These are phyloP conservation scores for Manduca sexta DNA, from an alignment of 1,140 invertebrate genomes.

Conservation along the genomic window DNA sequence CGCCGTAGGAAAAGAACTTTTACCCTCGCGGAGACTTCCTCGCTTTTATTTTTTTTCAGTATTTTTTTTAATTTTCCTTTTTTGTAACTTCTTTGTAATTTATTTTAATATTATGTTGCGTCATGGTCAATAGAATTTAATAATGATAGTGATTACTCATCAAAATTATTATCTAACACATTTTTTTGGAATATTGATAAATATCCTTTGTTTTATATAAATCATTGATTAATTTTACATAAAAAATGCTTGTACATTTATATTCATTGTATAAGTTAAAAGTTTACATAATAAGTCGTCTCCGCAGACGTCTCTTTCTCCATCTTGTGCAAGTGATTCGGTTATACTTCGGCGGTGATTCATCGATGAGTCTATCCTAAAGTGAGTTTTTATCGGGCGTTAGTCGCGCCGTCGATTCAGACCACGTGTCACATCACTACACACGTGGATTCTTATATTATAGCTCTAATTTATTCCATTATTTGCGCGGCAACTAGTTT, in stretches of 20 bases:
- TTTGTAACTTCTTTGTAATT: no score
- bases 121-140: neutral
- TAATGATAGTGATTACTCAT: no score
- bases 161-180: no score
- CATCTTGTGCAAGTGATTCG: slow-evolving; percentile 61
- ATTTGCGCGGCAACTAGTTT: neutral
- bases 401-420: slow-evolving; percentile 28
- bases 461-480: slow-evolving; percentile 1
- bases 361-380: slow-evolving; percentile 69
- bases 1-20: slow-evolving; percentile 44
- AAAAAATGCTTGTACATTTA: neutral
- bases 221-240: neutral
- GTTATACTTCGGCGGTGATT: slow-evolving; percentile 50
- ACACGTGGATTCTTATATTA: neutral
- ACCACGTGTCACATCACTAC: slow-evolving; percentile 14
- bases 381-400: slow-evolving; percentile 61
- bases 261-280: neutral
- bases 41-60: neutral
- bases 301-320: slow-evolving; percentile 44
- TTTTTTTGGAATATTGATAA: neutral
- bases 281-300: slow-evolving; percentile 23
- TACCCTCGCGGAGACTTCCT: slow-evolving; percentile 43
- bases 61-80: neutral
- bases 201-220: neutral
- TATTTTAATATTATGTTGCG: neutral